Conservation (phyloP, 2,888 invertebrate species). For the Sturmia bella region DNA sequence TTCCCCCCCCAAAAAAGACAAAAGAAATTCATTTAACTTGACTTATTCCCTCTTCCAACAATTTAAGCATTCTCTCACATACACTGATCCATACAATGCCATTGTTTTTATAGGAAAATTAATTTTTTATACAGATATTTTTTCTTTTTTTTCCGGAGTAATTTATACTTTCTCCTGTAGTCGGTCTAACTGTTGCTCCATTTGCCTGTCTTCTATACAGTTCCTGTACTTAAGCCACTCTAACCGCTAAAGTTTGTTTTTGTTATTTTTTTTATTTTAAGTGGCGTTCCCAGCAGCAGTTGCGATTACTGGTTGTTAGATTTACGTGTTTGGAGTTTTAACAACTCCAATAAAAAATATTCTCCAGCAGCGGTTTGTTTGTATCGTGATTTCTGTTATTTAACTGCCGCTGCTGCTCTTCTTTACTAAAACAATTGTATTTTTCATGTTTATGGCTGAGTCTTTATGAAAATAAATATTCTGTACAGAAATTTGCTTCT, state of each 20-base stretch:
- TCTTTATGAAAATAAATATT: slow-evolving; percentile 29
- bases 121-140: slow-evolving; percentile 41
- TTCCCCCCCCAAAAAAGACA: not conserved
- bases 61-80: slow-evolving; percentile 13
- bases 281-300: slow-evolving; percentile 13
- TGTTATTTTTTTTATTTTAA: not conserved
- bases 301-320: slow-evolving; percentile 43
- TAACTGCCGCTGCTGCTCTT: not conserved
- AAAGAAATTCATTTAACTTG: not conserved
- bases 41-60: slow-evolving; percentile 4
- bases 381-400: slow-evolving; percentile 24
- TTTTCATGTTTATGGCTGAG: slow-evolving; percentile 9
- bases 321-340: slow-evolving; percentile 68
- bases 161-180: slow-evolving; percentile 44
- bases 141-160: not conserved
- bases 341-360: slow-evolving; percentile 49
- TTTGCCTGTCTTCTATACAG: not conserved
- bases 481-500: slow-evolving; percentile 25
- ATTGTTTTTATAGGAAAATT: slow-evolving; percentile 55
- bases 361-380: slow-evolving; percentile 51
- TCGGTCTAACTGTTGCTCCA: slow-evolving; percentile 50
- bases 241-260: slow-evolving; percentile 48
- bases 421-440: slow-evolving; percentile 29
- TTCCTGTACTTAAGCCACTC: slow-evolving; percentile 30
- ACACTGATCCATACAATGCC: not conserved